Conservation (phyloP, 2,797 vertebrate genomes). For the Ciconia nigra region DNA sequence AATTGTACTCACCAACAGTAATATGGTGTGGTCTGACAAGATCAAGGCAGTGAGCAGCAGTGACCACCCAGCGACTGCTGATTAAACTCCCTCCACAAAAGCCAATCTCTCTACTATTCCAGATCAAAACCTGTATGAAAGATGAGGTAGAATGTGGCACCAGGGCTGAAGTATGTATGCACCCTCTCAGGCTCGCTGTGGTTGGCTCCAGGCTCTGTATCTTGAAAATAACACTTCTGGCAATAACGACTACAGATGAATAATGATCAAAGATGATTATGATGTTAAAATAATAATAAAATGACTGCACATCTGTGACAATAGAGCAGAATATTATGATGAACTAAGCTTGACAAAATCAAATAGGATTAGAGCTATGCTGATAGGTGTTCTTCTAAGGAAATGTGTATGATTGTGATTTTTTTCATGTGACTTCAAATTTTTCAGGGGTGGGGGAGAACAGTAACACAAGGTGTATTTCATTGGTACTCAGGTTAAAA, state of each 20-base stretch:
- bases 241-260: too few relatives aligned
- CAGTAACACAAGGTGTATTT: neutral
- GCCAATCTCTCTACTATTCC: neutral
- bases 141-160: fast-evolving
- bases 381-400: neutral
- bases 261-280: too few relatives aligned
- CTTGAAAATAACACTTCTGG: neutral
- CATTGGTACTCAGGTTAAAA: neutral
- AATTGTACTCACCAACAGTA: constrained; percentile 23
- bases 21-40: neutral
- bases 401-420: neutral
- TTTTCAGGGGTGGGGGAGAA: neutral
- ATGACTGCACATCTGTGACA: neutral
- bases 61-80: constrained; percentile 62
- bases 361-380: neutral
- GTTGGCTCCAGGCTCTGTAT: neutral
- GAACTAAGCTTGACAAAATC: neutral
- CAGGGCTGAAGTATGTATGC: fast-evolving
- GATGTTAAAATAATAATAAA: neutral
- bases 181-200: fast-evolving
- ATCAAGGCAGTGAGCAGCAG: constrained; percentile 64
- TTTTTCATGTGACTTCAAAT: neutral
- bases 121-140: constrained; percentile 40
- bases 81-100: constrained; percentile 67
- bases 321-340: neutral